phyloP scores from a whole-genome alignment of 2,888 invertebrate genomes.

The Schizotus pectinicornis region DNA sequence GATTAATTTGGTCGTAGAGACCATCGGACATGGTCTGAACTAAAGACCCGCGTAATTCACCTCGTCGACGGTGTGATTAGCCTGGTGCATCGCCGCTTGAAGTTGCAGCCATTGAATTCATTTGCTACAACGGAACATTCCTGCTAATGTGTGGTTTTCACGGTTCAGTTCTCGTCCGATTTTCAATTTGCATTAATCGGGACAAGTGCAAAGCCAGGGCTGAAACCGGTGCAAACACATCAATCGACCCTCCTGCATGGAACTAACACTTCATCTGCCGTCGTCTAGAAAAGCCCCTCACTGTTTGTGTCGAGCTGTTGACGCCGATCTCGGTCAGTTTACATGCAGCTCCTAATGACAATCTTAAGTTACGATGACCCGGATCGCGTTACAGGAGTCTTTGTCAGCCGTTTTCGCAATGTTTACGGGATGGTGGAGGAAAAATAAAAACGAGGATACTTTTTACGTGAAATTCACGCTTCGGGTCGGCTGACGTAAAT shows the following conservation, averaged over 20 bases:
- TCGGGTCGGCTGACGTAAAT: conserved; percentile 38
- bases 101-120: conserved; percentile 16
- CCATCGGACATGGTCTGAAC: neutral
- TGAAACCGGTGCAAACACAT: conserved; percentile 25
- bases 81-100: conserved; percentile 6
- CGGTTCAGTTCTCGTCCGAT: conserved; percentile 28
- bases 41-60: neutral
- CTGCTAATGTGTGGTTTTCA: conserved; percentile 28
- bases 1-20: neutral
- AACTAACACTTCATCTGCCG: conserved; percentile 25
- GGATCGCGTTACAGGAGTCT: conserved; percentile 10
- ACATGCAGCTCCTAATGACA: conserved; percentile 24
- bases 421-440: too few species aligned
- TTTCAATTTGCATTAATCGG: conserved; percentile 36
- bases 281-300: conserved; percentile 21
- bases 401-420: too few species aligned
- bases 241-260: conserved; percentile 23
- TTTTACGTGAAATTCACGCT: conserved; percentile 34
- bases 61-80: conserved; percentile 3
- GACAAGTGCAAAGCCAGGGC: conserved; percentile 29
- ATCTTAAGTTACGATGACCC: conserved; percentile 23
- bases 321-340: conserved; percentile 27
- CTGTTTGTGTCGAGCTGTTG: conserved; percentile 26
- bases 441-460: conserved; percentile 34
- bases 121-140: conserved; percentile 21